Evolutionary conservation across 1,140 invertebrate species (phyloP), one percentile per base, ranked within the genome.

Genomic region (Pseudomyrmex sp.): DNA sequence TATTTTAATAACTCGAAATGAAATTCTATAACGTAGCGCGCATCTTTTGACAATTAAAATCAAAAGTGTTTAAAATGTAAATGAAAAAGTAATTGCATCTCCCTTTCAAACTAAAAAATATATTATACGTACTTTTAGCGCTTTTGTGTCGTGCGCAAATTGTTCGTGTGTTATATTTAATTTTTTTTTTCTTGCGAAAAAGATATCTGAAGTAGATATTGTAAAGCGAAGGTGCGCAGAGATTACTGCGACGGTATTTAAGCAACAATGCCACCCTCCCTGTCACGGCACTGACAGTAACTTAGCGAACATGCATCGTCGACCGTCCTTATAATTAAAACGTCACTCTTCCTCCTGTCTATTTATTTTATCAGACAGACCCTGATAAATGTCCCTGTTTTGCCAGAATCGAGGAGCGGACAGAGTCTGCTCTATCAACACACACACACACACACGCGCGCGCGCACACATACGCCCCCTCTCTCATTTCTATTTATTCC

Each of bases 311-410:
- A 13, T 50, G 70, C 61, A 35, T 87, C 50, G 15, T 15, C 77
- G 18, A 44, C n/a, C 15, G 10, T 79, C 52, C 50, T 72, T 84
- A 48, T 77, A 88, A 88, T 89, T 88, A 89, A 89, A 89, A 63
- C 61, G 74, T 86, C 70, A 83, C 48, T 77, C 66, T 82, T 77
- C 65, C 56, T 80, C 54, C 62, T 82, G 73, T 86, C 89, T 87
- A 87, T 90, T 92, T 86, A 84, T 85, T 87, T 89, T 76, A 89
- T 90, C 85, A 87, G 88, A 79, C 86, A 74, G 86, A 87, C 88
- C 82, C 87, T 91, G 88, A 91, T 90, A 90, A 91, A 91, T 90
- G 90, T 90, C 85, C 75, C 84, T 90, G 89, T 90, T 89, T 90
- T 90, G 83, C 83, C 85, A 58, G 63, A 82, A 85, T 83, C 72